Base-by-base conservation (phyloP, 2,113 vertebrate genomes). In the Centropristis striata region DNA sequence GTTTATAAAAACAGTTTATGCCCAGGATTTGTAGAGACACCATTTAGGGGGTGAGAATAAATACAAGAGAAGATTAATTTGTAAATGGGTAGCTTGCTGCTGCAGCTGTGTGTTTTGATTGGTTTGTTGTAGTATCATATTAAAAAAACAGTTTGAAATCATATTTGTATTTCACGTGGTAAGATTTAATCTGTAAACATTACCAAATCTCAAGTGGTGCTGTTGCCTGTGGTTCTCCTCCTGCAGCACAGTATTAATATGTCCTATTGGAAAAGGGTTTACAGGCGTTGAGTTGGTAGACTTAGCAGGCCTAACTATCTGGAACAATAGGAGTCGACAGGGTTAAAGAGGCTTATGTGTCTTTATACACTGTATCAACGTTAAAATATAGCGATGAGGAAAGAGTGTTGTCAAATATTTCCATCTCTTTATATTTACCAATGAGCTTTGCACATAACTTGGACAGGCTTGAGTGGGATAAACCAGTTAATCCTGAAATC, bases 381-480 rank as follows among this genome's bases (percentile, higher is more conserved):
- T 67, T 60, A 68, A 76, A 83, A 54, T 16, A 71, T 23, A 65
- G 68, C 65, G 51, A 58, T 42, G 64, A 72, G 53, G 55, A 64
- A 57, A 77, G 49, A 58, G 71, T 25, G 58, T 69, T 53, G 71
- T 76, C 81, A 80, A 61, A 71, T 75, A 72, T 85, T 75, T 78
- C 16, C 39, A 44, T 79, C 63, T 64, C 69, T 58, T 54, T 71
- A 77, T 78, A 73, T 90, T 77, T 81, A 84, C 59, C 59, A 36
- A 64, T 60, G 75, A 85, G 85, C 84, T 90, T 85, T 88, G 70
- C 81, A 75, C 57, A 5, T 78, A 75, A 70, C 58, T 71, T 61
- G 78, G 61, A 44, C 28, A 14, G 75, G 53, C 65, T 78, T 50
- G 46, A 75, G 75, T 41, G 70, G 75, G 85, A 84, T 78, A 41